Evolutionary conservation across 2,888 invertebrate species (phyloP).

Genomic region (Trypoxylon attenuatum): DNA sequence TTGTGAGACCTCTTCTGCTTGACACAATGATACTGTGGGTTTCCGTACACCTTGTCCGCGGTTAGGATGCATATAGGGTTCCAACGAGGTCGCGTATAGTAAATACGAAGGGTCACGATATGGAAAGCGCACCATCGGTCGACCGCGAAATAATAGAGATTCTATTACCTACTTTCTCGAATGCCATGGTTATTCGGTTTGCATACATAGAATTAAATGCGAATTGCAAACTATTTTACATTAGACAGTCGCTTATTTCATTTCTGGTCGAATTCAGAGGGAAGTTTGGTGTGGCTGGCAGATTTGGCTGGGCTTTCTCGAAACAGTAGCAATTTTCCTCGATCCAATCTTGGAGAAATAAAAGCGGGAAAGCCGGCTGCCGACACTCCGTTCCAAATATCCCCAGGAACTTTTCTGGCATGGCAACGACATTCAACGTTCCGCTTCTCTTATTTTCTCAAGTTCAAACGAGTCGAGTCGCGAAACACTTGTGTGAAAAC

Average conservation of each 20-base stretch:
- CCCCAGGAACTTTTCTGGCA: constrained; percentile 23
- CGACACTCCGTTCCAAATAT: not conserved
- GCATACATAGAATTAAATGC: no score
- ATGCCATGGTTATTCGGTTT: no score
- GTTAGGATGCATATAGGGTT: no score
- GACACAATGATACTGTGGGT: not conserved
- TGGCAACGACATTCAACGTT: constrained; percentile 7
- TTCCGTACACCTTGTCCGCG: no score
- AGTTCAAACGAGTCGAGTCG: not conserved
- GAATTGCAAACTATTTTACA: no score
- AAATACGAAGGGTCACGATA: constrained; percentile 6
- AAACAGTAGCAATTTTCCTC: not conserved
- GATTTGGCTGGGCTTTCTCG: not conserved
- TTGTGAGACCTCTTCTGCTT: not conserved
- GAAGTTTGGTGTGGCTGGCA: no score
- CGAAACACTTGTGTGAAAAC: no score
- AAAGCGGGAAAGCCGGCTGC: no score
- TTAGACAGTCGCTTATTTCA: no score
- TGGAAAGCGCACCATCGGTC: constrained; percentile 16
- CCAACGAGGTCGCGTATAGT: no score
- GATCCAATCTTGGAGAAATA: not conserved
- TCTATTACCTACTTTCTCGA: constrained; percentile 32
- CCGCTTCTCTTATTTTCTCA: constrained; percentile 12
- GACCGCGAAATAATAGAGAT: constrained; percentile 26
- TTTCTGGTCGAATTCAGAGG: no score